Evolutionary conservation across 2,113 vertebrate species (phyloP).

Genomic region (Motacilla alba): DNA sequence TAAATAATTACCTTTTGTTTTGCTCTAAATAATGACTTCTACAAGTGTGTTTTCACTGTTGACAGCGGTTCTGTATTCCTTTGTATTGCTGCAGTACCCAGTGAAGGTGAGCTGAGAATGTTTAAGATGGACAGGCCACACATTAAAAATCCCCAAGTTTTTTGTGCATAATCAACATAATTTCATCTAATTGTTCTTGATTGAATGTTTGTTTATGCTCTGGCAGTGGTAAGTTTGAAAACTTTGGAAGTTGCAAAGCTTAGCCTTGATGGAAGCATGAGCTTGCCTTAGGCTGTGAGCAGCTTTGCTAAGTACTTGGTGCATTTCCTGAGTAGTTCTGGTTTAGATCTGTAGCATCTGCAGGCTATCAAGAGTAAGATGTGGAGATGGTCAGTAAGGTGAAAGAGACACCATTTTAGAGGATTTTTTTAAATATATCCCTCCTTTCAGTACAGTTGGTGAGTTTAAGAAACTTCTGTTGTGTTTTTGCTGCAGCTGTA

Average conservation of each 20-base stretch:
- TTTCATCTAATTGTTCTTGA: background rate
- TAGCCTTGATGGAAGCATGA: background rate
- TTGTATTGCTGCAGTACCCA: background rate
- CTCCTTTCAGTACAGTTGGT: background rate
- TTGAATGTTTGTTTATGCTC: background rate
- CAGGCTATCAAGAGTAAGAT: background rate
- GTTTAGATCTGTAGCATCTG: background rate
- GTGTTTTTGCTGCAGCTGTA: background rate
- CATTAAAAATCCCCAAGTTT: background rate
- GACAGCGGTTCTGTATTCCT: background rate
- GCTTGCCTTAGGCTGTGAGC: background rate
- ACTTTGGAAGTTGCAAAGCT: background rate
- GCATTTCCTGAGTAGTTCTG: background rate
- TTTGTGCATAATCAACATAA: background rate
- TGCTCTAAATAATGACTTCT: background rate
- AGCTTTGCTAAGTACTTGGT: background rate
- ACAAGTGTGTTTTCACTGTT: background rate
- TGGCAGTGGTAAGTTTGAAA: background rate
- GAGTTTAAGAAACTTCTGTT: background rate
- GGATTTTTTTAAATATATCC: background rate
- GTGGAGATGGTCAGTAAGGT: background rate
- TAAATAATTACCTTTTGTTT: background rate
- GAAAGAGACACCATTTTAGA: background rate
- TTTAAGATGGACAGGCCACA: background rate
- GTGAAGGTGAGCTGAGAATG: background rate